Base-by-base conservation (phyloP, 1,140 invertebrate genomes). In the Brachionus sp. region DNA sequence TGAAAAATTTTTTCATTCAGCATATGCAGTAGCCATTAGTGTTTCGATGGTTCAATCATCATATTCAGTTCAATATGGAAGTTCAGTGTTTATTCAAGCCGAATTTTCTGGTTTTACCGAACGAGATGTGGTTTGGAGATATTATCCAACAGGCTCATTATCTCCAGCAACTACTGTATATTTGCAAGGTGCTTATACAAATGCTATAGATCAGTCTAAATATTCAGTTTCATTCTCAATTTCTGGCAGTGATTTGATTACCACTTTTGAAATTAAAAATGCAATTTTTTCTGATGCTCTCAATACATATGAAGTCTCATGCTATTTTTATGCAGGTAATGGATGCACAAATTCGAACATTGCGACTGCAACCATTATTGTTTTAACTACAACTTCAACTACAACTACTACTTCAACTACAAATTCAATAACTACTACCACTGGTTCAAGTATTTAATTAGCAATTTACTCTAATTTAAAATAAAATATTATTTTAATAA, bases 341-440 rank as follows among this genome's bases (percentile, higher is more conserved):
- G 33, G 37, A 3, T 80, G 50, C 39, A 25, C 7, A 7, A 0
- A 0, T 12, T 23, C n/a, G 3, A 57, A 19, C 35, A 10, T 12
- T 19, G 77, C 25, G 6, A 5, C 35, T 19, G 62, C 77, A 12
- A 66, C 50, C 7, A 7, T 80, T 62, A 12, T 9, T n/a, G 46
- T 62, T 39, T 39, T 80, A 29, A 80, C 77, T 19, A 80, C 77
- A 12, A 80, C 77, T 16, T n/a, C 77, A 3, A 62, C 50, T 19
- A 62, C 25, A 19, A 80, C 50, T 23, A 16, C 77, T 10, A 57
- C 19, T 13, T 29, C 77, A 62, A n/a, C 25, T 39, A 80, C 66
- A 25, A 35, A n/a, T 23, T 23, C 57, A 77, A 77, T n/a, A 29
- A 29, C 19, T 25, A 77, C n/a, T 57, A 12, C 75, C 9, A 50